A percentile compares a stretch with the other conserved stretches of the same genome.
Evolutionary conservation across 2,113 vertebrate species (phyloP).

Genomic region (Anthoscopus minutus): DNA sequence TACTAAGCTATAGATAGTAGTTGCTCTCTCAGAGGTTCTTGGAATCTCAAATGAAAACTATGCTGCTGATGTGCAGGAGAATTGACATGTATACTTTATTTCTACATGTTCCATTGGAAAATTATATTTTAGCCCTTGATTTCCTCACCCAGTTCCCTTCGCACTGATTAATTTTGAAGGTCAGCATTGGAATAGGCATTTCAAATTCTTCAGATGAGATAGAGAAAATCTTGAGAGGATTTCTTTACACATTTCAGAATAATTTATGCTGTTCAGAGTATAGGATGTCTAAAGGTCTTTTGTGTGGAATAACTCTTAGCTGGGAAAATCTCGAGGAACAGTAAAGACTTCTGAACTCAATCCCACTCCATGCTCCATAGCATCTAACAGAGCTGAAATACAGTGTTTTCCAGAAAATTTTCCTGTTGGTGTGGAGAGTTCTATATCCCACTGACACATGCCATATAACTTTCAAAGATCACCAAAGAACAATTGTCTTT

Average conservation of each 20-base stretch:
- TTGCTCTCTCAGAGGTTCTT: background rate
- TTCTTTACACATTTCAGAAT: background rate
- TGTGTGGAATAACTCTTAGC: background rate
- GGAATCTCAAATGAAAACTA: background rate
- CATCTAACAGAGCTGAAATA: background rate
- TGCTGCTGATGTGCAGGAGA: background rate
- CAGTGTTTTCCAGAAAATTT: background rate
- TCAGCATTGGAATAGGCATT: background rate
- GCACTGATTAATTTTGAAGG: background rate
- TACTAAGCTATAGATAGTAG: background rate
- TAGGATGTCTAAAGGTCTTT: background rate
- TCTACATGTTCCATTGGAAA: background rate
- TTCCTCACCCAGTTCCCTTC: background rate
- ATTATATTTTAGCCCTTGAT: background rate
- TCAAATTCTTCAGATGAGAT: background rate
- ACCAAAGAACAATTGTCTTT: background rate
- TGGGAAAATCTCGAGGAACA: background rate
- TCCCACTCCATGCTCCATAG: background rate
- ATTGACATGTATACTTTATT: background rate
- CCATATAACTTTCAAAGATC: background rate
- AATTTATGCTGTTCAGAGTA: background rate
- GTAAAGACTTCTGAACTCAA: background rate
- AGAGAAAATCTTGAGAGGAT: background rate
- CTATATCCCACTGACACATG: background rate
- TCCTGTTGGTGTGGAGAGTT: background rate